Evolutionary conservation across 2,888 invertebrate genomes (phyloP).

Genomic region (Epinotia ramella): DNA sequence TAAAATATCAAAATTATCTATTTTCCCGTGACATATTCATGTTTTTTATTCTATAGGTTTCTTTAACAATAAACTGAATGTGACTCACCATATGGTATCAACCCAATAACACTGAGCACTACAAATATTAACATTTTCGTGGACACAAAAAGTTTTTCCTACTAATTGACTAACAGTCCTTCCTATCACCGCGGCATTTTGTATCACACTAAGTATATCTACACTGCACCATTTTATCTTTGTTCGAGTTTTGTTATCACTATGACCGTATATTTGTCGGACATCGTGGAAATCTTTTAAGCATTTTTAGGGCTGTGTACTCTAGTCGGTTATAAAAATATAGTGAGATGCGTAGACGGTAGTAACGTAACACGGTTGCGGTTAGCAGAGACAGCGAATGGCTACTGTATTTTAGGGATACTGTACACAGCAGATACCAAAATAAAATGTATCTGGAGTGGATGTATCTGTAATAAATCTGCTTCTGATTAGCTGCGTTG

Average conservation of each 20-base stretch:
- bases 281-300: constrained; percentile 61
- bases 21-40: not conserved
- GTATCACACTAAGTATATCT: constrained; percentile 77
- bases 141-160: constrained; percentile 28
- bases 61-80: not conserved
- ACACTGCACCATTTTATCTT: constrained; percentile 65
- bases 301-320: constrained; percentile 26
- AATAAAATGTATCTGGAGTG: constrained; percentile 57
- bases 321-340: constrained; percentile 17
- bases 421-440: constrained; percentile 53
- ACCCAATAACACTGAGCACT: constrained; percentile 59
- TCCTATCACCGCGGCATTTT: constrained; percentile 55
- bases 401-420: constrained; percentile 28
- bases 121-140: constrained; percentile 65
- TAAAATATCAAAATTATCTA: too few relatives aligned
- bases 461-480: too few relatives aligned
- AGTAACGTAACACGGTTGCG: constrained; percentile 17
- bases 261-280: constrained; percentile 71
- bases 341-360: constrained; percentile 7
- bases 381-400: constrained; percentile 26
- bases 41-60: not conserved
- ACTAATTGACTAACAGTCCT: constrained; percentile 23
- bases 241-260: constrained; percentile 66
- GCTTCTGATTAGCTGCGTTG: constrained; percentile 22
- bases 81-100: constrained; percentile 70